Evolutionary conservation across 2,797 vertebrate genomes (phyloP).

Genomic region (Calcarius lapponicus): DNA sequence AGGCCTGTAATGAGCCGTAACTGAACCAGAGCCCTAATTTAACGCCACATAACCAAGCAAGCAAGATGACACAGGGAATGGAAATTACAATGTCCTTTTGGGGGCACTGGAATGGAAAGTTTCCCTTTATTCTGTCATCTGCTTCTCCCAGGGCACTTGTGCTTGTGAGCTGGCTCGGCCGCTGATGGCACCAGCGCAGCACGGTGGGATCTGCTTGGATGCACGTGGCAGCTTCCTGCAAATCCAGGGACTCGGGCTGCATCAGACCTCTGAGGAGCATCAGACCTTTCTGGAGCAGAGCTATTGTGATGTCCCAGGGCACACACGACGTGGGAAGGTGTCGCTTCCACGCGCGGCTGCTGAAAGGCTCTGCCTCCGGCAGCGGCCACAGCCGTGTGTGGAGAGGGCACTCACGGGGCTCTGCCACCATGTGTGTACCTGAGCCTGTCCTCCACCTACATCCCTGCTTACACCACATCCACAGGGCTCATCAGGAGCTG

Average conservation of each 20-base stretch:
- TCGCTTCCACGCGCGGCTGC: accelerated
- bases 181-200: neutral
- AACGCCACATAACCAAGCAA: slow-evolving; percentile 52
- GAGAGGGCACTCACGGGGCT: neutral
- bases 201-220: neutral
- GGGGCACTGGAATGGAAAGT: slow-evolving; percentile 23
- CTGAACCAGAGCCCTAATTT: slow-evolving; percentile 49
- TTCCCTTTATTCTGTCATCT: neutral
- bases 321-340: accelerated
- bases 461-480: neutral
- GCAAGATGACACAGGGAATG: slow-evolving; percentile 13
- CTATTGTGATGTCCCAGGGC: neutral
- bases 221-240: neutral
- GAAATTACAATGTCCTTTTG: slow-evolving; percentile 38
- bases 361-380: accelerated
- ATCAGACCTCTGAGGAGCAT: neutral
- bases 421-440: neutral
- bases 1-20: slow-evolving; percentile 12
- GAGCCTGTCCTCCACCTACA: neutral
- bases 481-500: accelerated
- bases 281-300: neutral
- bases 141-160: neutral
- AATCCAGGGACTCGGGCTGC: neutral
- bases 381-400: neutral
- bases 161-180: neutral